Percentiles rank a stretch among this genome's conserved stretches.
phyloP scores from a whole-genome alignment of 23 tunicate genomes.

The Oikopleura dioica region DNA sequence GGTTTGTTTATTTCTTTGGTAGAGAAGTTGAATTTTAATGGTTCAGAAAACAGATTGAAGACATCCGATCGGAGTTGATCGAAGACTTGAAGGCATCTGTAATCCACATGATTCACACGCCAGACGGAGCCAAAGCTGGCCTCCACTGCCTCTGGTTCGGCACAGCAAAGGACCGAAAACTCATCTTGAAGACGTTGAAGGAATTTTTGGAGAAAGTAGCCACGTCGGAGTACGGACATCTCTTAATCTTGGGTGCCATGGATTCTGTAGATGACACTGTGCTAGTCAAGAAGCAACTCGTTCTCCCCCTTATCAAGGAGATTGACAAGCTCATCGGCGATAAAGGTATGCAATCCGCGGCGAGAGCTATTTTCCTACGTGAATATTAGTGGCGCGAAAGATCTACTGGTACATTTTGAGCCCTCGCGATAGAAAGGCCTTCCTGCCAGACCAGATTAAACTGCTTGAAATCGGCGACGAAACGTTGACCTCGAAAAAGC shows the following conservation, averaged over 20 bases:
- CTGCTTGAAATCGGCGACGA: constrained; percentile 34
- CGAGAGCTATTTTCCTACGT: too few species aligned
- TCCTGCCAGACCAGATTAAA: constrained; percentile 38
- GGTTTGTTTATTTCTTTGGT: neutral
- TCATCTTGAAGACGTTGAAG: constrained; percentile 77
- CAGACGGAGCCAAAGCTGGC: constrained; percentile 65
- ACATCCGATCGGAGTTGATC: constrained; percentile 36
- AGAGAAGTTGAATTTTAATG: neutral
- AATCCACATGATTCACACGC: constrained; percentile 84
- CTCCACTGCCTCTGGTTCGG: constrained; percentile 90
- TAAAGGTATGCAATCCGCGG: too few species aligned
- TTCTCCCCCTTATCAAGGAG: constrained; percentile 33
- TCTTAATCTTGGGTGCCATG: constrained; percentile 39
- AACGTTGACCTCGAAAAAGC: neutral
- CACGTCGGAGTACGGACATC: constrained; percentile 58
- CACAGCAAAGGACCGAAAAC: constrained; percentile 73
- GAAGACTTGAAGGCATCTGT: constrained; percentile 65
- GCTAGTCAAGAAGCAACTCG: neutral
- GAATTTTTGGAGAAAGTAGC: constrained; percentile 47
- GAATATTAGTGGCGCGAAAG: too few species aligned
- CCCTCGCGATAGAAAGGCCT: constrained; percentile 41
- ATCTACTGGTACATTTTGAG: constrained; percentile 39
- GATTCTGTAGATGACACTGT: constrained; percentile 83
- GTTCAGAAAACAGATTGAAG: constrained; percentile 11
- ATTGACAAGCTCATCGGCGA: constrained; percentile 23